These are phyloP conservation scores for Podargus strigoides DNA, from an alignment of 2,797 vertebrate species.

Conservation along the genomic window DNA sequence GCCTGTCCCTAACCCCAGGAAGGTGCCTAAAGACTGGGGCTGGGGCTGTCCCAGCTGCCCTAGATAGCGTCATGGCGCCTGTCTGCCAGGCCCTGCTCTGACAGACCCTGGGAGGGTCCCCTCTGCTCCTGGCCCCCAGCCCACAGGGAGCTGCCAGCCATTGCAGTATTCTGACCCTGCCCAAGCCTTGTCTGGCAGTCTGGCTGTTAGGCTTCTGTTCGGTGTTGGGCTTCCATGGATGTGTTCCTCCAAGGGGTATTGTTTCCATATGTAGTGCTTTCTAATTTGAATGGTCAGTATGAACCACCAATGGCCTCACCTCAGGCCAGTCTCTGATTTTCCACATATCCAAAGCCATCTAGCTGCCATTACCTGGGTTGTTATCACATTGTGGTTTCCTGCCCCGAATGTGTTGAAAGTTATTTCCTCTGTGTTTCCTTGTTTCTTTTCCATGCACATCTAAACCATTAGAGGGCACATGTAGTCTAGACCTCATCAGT, in stretches of 20 bases:
- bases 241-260: background rate
- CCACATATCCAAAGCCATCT: background rate
- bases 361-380: fast-evolving
- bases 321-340: background rate
- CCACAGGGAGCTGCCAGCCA: background rate
- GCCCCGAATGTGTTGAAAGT: background rate
- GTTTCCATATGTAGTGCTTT: background rate
- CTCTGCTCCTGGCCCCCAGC: fast-evolving
- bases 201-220: background rate
- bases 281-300: background rate
- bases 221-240: background rate
- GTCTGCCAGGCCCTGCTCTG: background rate
- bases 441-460: background rate
- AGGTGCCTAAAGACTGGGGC: background rate
- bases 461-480: background rate
- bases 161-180: background rate
- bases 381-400: background rate
- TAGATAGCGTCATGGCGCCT: no score
- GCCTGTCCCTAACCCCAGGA: background rate
- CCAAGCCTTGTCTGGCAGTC: background rate
- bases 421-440: background rate
- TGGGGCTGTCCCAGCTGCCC: fast-evolving
- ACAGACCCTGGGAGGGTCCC: fast-evolving
- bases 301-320: background rate
- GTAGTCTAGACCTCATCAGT: background rate